Conservation (phyloP, 1,140 invertebrate species). For the Argopecten irradians region DNA sequence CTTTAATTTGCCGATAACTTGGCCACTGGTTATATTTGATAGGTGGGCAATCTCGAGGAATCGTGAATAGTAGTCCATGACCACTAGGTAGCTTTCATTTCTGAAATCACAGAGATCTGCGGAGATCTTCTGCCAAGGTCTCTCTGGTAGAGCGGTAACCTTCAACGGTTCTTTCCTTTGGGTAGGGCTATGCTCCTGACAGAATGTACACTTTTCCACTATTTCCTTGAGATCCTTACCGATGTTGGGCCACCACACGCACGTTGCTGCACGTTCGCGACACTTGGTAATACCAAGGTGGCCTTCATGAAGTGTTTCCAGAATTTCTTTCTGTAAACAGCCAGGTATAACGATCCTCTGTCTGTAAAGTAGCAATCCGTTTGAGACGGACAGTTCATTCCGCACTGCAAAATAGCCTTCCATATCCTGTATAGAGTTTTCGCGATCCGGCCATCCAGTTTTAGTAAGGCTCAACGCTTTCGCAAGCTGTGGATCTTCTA, state of each 20-base stretch:
- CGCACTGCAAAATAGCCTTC: not conserved
- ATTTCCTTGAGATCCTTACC: conserved; percentile 46
- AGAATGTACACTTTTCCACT: conserved; percentile 30
- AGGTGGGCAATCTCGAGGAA: conserved; percentile 51
- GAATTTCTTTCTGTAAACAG: conserved; percentile 57
- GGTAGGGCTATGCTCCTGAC: conserved; percentile 20
- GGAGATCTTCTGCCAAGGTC: conserved; percentile 45
- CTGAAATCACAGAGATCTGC: conserved; percentile 49
- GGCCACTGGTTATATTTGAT: conserved; percentile 6
- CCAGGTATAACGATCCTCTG: conserved; percentile 62
- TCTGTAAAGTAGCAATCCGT: conserved; percentile 12
- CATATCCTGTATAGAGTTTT: not conserved
- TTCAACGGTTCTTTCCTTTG: conserved; percentile 40
- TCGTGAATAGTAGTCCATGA: conserved; percentile 53
- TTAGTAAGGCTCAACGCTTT: not conserved
- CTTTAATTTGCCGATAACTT: conserved; percentile 42
- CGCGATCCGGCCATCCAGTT: not conserved
- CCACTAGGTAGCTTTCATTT: conserved; percentile 40
- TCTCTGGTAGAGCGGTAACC: conserved; percentile 19
- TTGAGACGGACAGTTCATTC: no score
- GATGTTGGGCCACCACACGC: conserved; percentile 54
- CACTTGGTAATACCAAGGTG: conserved; percentile 67
- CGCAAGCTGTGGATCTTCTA: not conserved
- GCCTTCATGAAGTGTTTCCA: conserved; percentile 63
- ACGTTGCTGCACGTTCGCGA: conserved; percentile 32